phyloP scores from a whole-genome alignment of 2,113 vertebrate genomes.

The Ailurus styani region DNA sequence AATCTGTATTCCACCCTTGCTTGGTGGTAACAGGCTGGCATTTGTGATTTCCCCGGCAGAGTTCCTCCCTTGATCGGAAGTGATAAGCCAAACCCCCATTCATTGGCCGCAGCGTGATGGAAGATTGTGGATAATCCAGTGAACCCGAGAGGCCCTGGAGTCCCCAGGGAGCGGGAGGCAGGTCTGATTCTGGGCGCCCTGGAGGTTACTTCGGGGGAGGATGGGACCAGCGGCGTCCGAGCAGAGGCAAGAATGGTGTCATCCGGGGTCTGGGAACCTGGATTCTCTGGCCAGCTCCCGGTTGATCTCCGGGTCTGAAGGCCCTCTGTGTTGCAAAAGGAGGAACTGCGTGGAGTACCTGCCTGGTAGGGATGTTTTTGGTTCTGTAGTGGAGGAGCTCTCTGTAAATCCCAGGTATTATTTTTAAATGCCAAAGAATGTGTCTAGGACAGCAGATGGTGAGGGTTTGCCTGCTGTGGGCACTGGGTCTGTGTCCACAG shows the following conservation, averaged over 20 bases:
- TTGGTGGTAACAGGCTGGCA: not conserved
- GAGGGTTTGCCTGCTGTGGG: not conserved
- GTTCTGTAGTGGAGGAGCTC: not conserved
- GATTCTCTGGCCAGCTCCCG: not conserved
- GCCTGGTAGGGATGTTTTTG: not conserved
- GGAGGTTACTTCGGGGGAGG: not conserved
- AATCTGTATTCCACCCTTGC: not conserved
- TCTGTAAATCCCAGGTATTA: not conserved
- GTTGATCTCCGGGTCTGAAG: not conserved
- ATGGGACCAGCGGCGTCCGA: not conserved
- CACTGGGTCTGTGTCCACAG: not conserved
- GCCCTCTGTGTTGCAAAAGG: not conserved
- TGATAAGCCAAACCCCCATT: conserved; percentile 43
- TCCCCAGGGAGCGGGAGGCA: not conserved
- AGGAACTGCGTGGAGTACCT: not conserved
- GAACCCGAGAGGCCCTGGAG: not conserved
- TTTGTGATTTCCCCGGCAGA: conserved; percentile 17
- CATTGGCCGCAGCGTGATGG: not conserved
- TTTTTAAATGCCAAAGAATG: not conserved
- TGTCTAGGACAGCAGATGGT: not conserved
- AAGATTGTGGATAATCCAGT: conserved; percentile 1
- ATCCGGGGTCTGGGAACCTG: not conserved
- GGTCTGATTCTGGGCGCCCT: not conserved
- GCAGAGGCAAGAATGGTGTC: not conserved
- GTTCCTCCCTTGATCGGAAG: conserved; percentile 46